A percentile compares a stretch with the other conserved stretches of the same genome.
These are phyloP conservation scores for Drosophila persimilis DNA, from an alignment of 1,140 invertebrate genomes.

Conservation along the genomic window DNA sequence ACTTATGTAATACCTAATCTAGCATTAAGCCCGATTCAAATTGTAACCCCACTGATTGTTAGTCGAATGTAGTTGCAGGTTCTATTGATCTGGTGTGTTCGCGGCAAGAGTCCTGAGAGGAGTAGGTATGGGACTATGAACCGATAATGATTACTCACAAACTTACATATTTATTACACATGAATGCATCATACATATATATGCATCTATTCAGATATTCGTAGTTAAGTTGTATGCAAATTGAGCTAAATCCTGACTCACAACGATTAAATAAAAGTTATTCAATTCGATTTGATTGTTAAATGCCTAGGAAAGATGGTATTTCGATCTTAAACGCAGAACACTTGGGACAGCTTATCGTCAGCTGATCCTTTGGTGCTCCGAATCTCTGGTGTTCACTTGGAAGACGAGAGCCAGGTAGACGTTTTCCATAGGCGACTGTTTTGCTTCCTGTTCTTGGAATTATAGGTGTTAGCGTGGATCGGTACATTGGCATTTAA, in stretches of 20 bases:
- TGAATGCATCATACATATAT: slow-evolving; percentile 3
- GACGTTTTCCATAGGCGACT: too few species aligned
- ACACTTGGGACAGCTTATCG: too few species aligned
- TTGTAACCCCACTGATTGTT: background rate
- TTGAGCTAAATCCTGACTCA: too few species aligned
- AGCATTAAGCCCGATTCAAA: background rate
- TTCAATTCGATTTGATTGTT: background rate
- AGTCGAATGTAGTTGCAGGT: slow-evolving; percentile 11
- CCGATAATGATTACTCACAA: background rate
- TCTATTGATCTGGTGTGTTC: slow-evolving; percentile 16
- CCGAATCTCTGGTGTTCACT: too few species aligned
- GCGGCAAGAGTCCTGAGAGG: background rate
- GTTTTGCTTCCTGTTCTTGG: too few species aligned
- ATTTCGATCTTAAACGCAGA: too few species aligned
- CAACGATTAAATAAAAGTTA: background rate
- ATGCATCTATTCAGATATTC: background rate
- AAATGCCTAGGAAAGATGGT: too few species aligned
- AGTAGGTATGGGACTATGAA: background rate
- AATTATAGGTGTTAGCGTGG: too few species aligned
- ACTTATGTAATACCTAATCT: background rate
- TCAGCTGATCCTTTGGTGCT: too few species aligned
- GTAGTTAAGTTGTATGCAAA: background rate
- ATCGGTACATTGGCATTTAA: too few species aligned
- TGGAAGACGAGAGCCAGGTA: too few species aligned
- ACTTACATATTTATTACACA: background rate